Conservation (phyloP, 2,797 vertebrate genomes). For the Ispidina lecontei region DNA sequence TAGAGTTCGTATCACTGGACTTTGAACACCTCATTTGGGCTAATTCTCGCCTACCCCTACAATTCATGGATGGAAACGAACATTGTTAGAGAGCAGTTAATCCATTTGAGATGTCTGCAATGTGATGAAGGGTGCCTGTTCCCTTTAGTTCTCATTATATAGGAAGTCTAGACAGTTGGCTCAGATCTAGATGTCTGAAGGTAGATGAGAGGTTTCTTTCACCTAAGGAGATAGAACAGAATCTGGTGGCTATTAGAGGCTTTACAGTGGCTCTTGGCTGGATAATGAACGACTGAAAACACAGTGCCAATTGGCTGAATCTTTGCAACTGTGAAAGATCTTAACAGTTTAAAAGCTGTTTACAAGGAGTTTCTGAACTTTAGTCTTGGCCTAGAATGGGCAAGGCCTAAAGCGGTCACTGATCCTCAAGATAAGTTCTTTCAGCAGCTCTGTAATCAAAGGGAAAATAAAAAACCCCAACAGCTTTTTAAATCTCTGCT, state of each 20-base stretch:
- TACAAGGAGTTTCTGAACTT: not conserved
- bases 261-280: not conserved
- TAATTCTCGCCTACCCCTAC: not conserved
- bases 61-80: not conserved
- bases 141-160: not conserved
- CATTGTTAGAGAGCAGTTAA: not conserved
- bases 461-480: not conserved
- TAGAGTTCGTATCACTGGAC: not conserved
- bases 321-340: not conserved
- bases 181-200: not conserved
- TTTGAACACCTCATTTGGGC: not conserved
- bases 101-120: not conserved
- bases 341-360: not conserved
- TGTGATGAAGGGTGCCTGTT: not conserved
- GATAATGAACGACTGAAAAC: not conserved
- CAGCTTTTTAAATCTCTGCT: not conserved
- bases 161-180: not conserved
- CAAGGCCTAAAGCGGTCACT: not conserved
- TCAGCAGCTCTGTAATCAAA: conserved; percentile 28
- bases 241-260: not conserved
- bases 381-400: not conserved
- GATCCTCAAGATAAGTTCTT: conserved; percentile 2
- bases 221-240: not conserved
- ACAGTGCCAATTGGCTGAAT: not conserved
- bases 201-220: not conserved